Conservation (phyloP, 2,888 invertebrate genomes). For the Fabriciana adippe region DNA sequence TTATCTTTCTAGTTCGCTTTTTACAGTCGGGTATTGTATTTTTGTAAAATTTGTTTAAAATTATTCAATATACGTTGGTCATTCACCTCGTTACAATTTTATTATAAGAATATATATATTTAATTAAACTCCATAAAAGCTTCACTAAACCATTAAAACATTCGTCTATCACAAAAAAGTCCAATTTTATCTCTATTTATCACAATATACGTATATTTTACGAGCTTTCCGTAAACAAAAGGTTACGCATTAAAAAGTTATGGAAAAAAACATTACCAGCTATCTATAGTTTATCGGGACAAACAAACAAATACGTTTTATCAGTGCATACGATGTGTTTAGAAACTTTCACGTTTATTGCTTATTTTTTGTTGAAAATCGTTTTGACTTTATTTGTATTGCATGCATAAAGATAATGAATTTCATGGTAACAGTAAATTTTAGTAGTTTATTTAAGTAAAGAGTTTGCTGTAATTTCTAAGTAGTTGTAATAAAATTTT, state of each 20-base stretch:
- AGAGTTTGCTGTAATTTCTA: too few species aligned
- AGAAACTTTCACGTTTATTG: background rate
- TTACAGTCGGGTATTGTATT: too few species aligned
- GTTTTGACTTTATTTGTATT: too few species aligned
- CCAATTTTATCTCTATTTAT: conserved; percentile 20
- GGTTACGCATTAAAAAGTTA: conserved; percentile 33
- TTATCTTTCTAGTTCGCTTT: too few species aligned
- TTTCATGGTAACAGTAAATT: too few species aligned
- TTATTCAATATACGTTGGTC: background rate
- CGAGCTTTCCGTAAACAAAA: conserved; percentile 25
- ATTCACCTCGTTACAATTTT: background rate
- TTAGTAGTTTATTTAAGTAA: too few species aligned
- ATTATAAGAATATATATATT: too few species aligned
- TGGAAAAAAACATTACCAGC: conserved; percentile 31
- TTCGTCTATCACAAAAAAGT: conserved; percentile 3
- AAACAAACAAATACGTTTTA: conserved; percentile 17
- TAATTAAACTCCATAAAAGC: background rate
- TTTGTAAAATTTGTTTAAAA: too few species aligned
- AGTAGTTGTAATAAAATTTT: too few species aligned
- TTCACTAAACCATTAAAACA: background rate
- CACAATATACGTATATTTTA: conserved; percentile 6
- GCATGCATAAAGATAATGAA: too few species aligned
- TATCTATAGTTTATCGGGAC: conserved; percentile 37
- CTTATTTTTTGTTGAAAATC: background rate
- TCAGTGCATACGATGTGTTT: conserved; percentile 12